A percentile compares a stretch with the other conserved stretches of the same genome.
Evolutionary conservation across 2,888 invertebrate species (phyloP).

Genomic region (Epistrophella euchroma): DNA sequence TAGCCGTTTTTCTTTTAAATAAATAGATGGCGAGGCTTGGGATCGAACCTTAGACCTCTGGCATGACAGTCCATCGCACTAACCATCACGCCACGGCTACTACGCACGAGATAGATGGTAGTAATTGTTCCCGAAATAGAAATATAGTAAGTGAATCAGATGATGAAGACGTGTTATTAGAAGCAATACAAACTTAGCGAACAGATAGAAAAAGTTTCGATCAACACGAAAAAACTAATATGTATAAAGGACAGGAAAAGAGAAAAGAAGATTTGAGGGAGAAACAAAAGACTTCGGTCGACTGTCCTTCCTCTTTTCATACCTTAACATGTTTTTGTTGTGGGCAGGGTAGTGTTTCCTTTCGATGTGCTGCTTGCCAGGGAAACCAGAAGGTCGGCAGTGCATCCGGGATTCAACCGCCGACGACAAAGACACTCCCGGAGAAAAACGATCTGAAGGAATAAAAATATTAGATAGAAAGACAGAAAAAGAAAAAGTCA

Average conservation of each 20-base stretch:
- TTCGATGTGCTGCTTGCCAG: conserved; percentile 9
- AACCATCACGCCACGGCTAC: too few species aligned
- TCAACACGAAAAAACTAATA: neutral
- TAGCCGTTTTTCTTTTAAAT: too few species aligned
- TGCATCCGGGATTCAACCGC: too few species aligned
- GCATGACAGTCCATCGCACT: too few species aligned
- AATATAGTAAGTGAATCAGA: neutral
- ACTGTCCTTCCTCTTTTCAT: neutral
- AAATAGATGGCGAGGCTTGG: too few species aligned
- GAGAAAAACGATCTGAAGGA: too few species aligned
- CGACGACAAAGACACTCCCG: too few species aligned
- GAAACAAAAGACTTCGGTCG: neutral
- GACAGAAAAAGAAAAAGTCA: too few species aligned
- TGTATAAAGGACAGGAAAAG: neutral
- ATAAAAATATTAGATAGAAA: too few species aligned
- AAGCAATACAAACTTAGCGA: neutral
- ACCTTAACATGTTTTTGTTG: conserved; percentile 20
- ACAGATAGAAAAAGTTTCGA: neutral
- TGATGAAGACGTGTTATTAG: neutral
- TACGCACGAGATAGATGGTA: neutral
- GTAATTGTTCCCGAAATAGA: neutral
- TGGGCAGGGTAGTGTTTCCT: neutral
- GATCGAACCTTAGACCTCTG: too few species aligned
- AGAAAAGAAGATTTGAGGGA: neutral
- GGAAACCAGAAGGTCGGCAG: conserved; percentile 10